phyloP scores from a whole-genome alignment of 2,113 vertebrate genomes.

The Tachycineta bicolor region DNA sequence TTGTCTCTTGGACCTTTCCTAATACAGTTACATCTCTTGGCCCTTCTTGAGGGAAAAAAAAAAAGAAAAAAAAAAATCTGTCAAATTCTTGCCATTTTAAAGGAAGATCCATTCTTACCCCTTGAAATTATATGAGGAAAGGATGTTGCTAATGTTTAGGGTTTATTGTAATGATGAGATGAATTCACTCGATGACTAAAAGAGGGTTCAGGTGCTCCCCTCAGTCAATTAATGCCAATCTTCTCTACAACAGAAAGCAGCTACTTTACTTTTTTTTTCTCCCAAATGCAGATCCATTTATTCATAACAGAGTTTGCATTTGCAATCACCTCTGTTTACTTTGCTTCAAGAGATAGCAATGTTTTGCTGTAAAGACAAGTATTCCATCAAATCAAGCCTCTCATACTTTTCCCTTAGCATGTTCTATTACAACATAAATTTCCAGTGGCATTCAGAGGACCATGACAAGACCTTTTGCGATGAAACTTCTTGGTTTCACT shows the following conservation, averaged over 20 bases:
- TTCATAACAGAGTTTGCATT: neutral
- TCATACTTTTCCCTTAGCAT: neutral
- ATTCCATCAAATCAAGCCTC: neutral
- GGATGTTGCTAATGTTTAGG: neutral
- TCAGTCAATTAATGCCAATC: neutral
- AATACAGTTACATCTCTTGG: neutral
- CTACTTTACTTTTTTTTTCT: neutral
- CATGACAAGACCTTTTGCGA: neutral
- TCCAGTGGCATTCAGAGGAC: neutral
- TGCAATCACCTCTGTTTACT: neutral
- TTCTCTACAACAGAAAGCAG: neutral
- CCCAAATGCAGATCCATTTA: neutral
- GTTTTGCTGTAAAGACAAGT: neutral
- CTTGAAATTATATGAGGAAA: neutral
- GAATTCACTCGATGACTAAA: neutral
- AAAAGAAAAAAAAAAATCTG: neutral
- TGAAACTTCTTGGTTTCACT: neutral
- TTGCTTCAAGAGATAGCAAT: neutral
- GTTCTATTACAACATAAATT: neutral
- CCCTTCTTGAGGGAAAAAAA: neutral
- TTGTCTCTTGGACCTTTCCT: neutral
- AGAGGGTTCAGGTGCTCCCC: neutral
- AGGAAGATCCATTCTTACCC: neutral
- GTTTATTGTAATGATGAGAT: neutral
- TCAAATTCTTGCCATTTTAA: neutral